Percentiles rank a stretch among this genome's conserved stretches.
Conservation (phyloP, 2,888 invertebrate genomes). For the Lordiphosa andalusiaca region DNA sequence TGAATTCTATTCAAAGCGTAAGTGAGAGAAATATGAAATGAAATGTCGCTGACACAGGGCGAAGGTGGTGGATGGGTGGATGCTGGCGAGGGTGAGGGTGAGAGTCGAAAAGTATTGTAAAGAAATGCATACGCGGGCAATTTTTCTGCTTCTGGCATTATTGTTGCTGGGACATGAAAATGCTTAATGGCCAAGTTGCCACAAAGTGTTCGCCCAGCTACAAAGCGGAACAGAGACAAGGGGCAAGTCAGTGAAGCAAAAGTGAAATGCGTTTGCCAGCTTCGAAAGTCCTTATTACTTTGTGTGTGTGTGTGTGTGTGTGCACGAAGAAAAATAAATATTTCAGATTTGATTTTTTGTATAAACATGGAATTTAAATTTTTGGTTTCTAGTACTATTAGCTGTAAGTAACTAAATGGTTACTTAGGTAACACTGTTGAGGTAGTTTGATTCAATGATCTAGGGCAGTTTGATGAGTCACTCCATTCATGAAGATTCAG, state of each 20-base stretch:
- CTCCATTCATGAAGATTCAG: too few relatives aligned
- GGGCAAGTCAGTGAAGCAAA: slow-evolving; percentile 59
- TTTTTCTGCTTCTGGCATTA: slow-evolving; percentile 33
- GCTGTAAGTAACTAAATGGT: too few relatives aligned
- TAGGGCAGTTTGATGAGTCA: too few relatives aligned
- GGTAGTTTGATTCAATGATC: too few relatives aligned
- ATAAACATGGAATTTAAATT: too few relatives aligned
- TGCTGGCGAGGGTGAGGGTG: slow-evolving; percentile 2
- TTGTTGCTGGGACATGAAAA: slow-evolving; percentile 32
- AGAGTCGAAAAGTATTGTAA: slow-evolving; percentile 50
- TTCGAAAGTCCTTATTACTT: slow-evolving; percentile 18
- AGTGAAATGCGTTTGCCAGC: slow-evolving; percentile 65
- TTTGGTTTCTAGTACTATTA: too few relatives aligned
- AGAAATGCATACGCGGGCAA: slow-evolving; percentile 69
- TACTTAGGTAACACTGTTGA: too few relatives aligned
- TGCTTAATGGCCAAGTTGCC: slow-evolving; percentile 72
- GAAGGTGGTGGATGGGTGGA: slow-evolving; percentile 16
- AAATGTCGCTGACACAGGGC: slow-evolving; percentile 18
- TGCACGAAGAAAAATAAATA: background rate
- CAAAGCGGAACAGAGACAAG: slow-evolving; percentile 17
- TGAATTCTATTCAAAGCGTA: slow-evolving; percentile 61
- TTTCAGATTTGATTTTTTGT: too few relatives aligned
- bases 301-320: slow-evolving; percentile 5
- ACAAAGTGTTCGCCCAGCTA: slow-evolving; percentile 53
- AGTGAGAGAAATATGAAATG: slow-evolving; percentile 62